A percentile compares a stretch with the other conserved stretches of the same genome.
Conservation (phyloP, 2,797 vertebrate species). For the Bucorvus abyssinicus region DNA sequence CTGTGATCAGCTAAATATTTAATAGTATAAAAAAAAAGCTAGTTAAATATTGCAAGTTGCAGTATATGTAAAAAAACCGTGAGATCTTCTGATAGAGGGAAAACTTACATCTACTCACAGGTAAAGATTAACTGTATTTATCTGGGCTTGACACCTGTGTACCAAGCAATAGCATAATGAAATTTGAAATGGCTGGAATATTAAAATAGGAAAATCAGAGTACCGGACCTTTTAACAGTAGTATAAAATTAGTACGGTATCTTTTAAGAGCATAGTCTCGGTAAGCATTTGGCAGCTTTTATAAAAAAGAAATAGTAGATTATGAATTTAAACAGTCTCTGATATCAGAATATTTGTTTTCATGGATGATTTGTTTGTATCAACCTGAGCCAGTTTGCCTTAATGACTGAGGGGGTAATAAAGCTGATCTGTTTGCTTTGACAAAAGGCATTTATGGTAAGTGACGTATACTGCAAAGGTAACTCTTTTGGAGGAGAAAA, state of each 20-base stretch:
- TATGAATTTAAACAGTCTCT: neutral
- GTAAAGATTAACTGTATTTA: neutral
- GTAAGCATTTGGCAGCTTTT: neutral
- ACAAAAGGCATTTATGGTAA: neutral
- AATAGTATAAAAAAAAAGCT: neutral
- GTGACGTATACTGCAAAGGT: neutral
- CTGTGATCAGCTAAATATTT: neutral
- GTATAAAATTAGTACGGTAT: neutral
- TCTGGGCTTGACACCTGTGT: neutral
- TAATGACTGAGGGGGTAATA: neutral
- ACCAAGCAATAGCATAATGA: neutral
- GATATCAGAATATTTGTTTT: neutral
- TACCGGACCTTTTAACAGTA: neutral
- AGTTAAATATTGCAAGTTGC: neutral
- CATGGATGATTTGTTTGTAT: neutral
- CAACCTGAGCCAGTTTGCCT: neutral
- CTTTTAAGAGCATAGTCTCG: neutral
- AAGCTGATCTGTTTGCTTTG: neutral
- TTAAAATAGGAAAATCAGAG: neutral
- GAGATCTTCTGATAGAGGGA: neutral
- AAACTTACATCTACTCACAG: neutral
- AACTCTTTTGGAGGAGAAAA: neutral
- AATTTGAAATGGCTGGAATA: neutral
- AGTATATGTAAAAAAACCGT: neutral
- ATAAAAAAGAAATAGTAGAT: neutral